Evolutionary conservation across 2,797 vertebrate genomes (phyloP), one percentile per base, ranked within the genome.

Genomic region (Australoheros facetus): DNA sequence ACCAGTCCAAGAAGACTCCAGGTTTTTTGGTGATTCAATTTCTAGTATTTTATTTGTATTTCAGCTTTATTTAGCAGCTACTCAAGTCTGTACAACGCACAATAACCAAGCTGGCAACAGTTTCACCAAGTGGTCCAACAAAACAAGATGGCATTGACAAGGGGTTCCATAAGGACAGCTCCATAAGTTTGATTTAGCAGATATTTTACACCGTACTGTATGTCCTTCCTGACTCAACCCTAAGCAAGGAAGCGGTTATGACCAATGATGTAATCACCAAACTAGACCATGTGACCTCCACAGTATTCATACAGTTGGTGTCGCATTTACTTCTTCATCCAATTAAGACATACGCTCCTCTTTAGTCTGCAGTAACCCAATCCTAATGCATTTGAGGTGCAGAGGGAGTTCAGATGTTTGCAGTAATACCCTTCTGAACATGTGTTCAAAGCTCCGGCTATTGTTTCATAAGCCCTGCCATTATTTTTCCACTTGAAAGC

Each of bases 401-500:
- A 79, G 53, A 2, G 71, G 30, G 83, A 85, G 85, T 84, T 90
- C 87, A 89, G 5, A 85, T 84, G 87, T 88, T 89, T 84, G 58
- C 69, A n/a, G 58, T 84, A 87, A 87, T 55, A 78, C 58, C 64
- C 79, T 69, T 32, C 23, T 66, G 10, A 28, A 81, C 82, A 87
- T 80, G 78, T 80, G 86, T 79, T 85, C 73, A 82, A 77, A 87
- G 73, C 77, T 78, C 70, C 17, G 75, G 73, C 92, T 83, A 84
- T 92, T 90, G 86, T 90, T 89, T 82, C 81, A 70, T 74, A 76
- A 89, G 80, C 85, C 77, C 4, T 0, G 69, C 85, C 77, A 88
- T 89, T 81, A 77, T 73, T 84, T 84, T 90, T 89, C 81, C 85
- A 83, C 85, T 86, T 72, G 74, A 85, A 71, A 80, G 87, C 90